Percentiles rank a stretch among this genome's conserved stretches.
phyloP scores from a whole-genome alignment of 2,888 invertebrate species.

The Lepidochrysops patricia region DNA sequence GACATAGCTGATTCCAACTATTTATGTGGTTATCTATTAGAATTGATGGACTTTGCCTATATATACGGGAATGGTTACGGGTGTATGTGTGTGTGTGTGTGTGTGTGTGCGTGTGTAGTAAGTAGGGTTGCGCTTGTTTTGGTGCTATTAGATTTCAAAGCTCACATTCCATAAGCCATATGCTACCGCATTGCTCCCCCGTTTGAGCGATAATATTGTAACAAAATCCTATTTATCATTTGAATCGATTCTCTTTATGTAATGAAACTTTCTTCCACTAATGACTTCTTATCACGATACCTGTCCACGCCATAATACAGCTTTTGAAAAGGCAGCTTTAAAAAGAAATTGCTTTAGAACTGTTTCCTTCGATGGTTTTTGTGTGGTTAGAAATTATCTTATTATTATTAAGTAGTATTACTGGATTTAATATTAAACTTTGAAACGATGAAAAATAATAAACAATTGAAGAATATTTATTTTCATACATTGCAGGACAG shows the following conservation, averaged over 20 bases:
- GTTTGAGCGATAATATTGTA: background rate
- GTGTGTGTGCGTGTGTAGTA: background rate
- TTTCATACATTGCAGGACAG: no score
- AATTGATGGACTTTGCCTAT: no score
- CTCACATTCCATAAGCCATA: background rate
- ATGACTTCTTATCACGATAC: background rate
- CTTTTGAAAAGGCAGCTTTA: background rate
- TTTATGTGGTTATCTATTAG: no score
- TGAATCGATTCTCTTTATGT: background rate
- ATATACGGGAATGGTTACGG: background rate
- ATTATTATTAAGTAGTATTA: no score
- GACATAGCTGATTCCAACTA: no score
- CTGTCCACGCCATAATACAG: background rate
- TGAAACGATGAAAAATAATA: no score
- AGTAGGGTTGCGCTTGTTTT: background rate
- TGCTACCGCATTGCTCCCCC: background rate
- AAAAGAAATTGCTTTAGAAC: background rate
- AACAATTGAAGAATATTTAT: no score
- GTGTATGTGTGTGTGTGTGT: background rate
- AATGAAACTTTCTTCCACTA: background rate
- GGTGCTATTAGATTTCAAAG: background rate
- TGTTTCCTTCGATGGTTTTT: background rate
- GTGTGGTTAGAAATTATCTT: background rate
- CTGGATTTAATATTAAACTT: no score
- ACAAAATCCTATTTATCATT: background rate